These are phyloP conservation scores for Diceros bicornis DNA, from an alignment of 2,797 vertebrate species.

Conservation along the genomic window DNA sequence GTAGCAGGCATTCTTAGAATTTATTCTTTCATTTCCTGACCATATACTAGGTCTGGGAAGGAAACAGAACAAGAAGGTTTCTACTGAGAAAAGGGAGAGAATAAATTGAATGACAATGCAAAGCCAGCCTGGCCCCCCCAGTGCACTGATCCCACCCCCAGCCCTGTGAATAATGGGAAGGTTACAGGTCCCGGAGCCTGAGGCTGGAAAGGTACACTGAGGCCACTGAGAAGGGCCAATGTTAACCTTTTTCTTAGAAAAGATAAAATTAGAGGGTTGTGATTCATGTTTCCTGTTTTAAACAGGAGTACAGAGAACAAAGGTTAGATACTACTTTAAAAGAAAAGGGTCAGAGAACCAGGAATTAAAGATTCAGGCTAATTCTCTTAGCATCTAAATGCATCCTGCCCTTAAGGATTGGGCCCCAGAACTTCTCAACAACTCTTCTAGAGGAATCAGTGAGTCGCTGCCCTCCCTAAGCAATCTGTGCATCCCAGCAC, in stretches of 20 bases:
- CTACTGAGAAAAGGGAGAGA: neutral
- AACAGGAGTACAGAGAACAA: conserved; percentile 38
- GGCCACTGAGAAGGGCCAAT: neutral
- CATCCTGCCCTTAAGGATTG: neutral
- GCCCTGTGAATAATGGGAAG: neutral
- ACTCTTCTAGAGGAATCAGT: neutral
- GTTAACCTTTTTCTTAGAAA: conserved; percentile 29
- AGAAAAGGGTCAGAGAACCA: neutral
- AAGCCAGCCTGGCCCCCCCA: neutral
- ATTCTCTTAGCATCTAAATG: neutral
- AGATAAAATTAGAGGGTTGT: conserved; percentile 12
- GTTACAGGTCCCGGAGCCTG: neutral
- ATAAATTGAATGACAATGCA: neutral
- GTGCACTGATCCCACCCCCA: neutral
- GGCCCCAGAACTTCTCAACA: neutral
- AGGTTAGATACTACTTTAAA: neutral
- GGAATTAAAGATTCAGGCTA: neutral
- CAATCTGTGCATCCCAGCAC: neutral
- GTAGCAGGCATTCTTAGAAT: neutral
- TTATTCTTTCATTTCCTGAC: neutral
- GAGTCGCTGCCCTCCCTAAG: neutral
- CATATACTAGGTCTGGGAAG: neutral
- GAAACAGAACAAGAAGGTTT: neutral
- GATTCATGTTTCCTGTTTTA: conserved; percentile 56
- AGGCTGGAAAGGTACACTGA: neutral